Evolutionary conservation across 2,113 vertebrate genomes (phyloP).

Genomic region (Halcyon senegalensis): DNA sequence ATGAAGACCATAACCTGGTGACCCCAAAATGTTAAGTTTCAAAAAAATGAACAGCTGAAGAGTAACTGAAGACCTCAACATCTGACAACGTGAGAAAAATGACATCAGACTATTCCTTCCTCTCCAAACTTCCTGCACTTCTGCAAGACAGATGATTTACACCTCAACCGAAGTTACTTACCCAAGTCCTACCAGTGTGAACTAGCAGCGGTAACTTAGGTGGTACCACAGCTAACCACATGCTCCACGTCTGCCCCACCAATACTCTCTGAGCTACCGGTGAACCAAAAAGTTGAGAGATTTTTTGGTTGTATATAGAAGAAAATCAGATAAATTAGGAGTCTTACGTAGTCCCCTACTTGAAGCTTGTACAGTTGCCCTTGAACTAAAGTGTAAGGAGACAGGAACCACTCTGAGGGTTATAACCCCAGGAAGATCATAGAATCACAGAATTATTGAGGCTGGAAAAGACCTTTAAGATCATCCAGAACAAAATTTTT

Average conservation of each 20-base stretch:
- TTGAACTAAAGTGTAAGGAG: neutral
- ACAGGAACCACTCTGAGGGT: neutral
- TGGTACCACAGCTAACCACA: neutral
- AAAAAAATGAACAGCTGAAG: neutral
- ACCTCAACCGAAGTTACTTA: neutral
- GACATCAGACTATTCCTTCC: neutral
- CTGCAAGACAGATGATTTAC: neutral
- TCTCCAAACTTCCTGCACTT: neutral
- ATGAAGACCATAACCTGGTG: accelerated
- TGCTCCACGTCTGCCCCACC: neutral
- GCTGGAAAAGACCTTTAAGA: too few species aligned
- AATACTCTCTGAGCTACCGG: neutral
- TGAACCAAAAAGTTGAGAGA: neutral
- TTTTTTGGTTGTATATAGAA: neutral
- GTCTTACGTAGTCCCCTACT: too few species aligned
- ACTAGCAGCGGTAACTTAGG: too few species aligned
- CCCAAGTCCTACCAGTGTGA: neutral
- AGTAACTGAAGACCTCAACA: neutral
- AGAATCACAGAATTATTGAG: neutral
- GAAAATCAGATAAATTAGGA: neutral
- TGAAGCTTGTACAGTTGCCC: neutral
- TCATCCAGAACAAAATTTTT: too few species aligned
- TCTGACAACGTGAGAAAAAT: neutral
- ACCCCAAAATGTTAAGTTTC: accelerated
- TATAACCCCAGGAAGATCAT: neutral